Evolutionary conservation across 2,888 invertebrate species (phyloP).

Genomic region (Drosophila mercatorum): DNA sequence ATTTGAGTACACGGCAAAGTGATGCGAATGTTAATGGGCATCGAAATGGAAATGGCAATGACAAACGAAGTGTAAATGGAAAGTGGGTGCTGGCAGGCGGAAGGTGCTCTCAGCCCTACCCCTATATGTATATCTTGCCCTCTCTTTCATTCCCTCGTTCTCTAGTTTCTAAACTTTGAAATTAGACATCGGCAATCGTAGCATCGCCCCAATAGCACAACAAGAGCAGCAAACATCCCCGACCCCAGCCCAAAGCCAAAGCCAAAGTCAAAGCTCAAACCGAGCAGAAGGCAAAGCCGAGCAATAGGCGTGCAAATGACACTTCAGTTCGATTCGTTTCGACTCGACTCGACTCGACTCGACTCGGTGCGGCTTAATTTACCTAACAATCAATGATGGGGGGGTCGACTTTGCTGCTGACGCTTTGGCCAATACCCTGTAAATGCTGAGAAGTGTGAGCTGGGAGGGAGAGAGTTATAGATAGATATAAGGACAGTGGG

Average conservation of each 20-base stretch:
- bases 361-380: slow-evolving; percentile 12
- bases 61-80: slow-evolving; percentile 25
- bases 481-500: no score
- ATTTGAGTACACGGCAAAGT: slow-evolving; percentile 37
- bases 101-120: background rate
- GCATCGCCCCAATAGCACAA: slow-evolving; percentile 4
- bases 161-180: slow-evolving; percentile 9
- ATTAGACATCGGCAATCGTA: slow-evolving; percentile 7
- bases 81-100: background rate
- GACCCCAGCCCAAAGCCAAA: background rate
- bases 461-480: no score
- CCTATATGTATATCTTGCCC: no score
- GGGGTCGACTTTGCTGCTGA: background rate
- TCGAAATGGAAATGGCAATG: slow-evolving; percentile 36
- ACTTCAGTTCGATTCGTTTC: slow-evolving; percentile 9
- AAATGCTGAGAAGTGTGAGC: background rate
- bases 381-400: slow-evolving; percentile 21
- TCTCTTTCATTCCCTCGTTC: background rate
- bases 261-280: slow-evolving; percentile 14
- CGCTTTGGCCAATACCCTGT: slow-evolving; percentile 7
- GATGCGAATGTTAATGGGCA: slow-evolving; percentile 44
- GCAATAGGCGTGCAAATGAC: slow-evolving; percentile 17
- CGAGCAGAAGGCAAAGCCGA: slow-evolving; percentile 4
- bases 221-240: slow-evolving; percentile 2
- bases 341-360: slow-evolving; percentile 11